Base-by-base conservation (phyloP, 2,888 invertebrate species). In the Drosophila rubida region DNA sequence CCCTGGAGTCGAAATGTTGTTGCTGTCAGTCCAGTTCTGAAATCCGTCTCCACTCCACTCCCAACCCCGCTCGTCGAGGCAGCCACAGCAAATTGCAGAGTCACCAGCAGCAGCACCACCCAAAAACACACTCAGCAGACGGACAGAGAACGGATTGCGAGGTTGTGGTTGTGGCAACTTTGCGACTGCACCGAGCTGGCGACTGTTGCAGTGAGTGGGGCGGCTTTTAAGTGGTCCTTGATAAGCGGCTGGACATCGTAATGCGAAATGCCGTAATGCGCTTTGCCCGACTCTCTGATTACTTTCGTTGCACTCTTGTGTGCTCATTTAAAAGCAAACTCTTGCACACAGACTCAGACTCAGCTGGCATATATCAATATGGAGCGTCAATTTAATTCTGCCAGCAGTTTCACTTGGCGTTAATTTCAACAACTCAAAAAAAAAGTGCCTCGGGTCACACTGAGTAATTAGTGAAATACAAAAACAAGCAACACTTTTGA, bases 161-260 rank as follows among this genome's bases (percentile, higher is more conserved):
- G 45, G 2, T 14, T 49, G 51, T 8, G 53, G 16, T 9, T 50
- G 49, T 19, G 19, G 19, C 25, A 25, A 25, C 25, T 4, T 59
- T 61, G 59, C 57, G 58, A 50, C 69, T 79, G 68, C n/a, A n/a
- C n/a, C n/a, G n/a, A n/a, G 57, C 11, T 4, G 30, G 11, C 4
- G n/a, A n/a, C 4, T 1, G n/a, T 4, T 11, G n/a, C 4, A n/a
- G 11, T 11, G 32, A 32, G 30, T 32, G n/a, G n/a, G 61, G 61
- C 69, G 80, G 75, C 63, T 70, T 80, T 83, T 82, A 82, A 85
- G 82, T 82, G 83, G 76, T 86, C 69, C 83, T 75, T 83, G 83
- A 83, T 82, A 86, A 82, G 82, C 86, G 80, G 75, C 75, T 73
- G 81, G 51, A 39, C 71, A 64, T 9, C 70, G 48, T 61, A 57